These are phyloP conservation scores for Amniataba percoides DNA, from an alignment of 2,797 vertebrate genomes.

Conservation along the genomic window DNA sequence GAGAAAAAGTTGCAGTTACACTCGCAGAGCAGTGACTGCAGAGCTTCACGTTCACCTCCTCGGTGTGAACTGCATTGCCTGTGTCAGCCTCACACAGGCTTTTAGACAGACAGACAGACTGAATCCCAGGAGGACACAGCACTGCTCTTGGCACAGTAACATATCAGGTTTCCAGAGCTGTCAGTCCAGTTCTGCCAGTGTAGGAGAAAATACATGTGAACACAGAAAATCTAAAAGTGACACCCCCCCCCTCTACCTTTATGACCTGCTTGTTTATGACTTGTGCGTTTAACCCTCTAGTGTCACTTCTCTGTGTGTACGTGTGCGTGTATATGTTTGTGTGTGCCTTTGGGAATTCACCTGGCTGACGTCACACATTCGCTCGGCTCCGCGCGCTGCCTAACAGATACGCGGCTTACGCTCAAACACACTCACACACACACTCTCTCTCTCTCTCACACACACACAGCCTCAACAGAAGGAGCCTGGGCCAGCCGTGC, in stretches of 20 bases:
- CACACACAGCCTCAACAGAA: neutral
- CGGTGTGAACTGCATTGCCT: conserved; percentile 1
- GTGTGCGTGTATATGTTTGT: neutral
- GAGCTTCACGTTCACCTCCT: neutral
- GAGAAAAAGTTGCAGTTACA: neutral
- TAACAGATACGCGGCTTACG: neutral
- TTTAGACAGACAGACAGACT: neutral
- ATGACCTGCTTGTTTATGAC: too few species aligned
- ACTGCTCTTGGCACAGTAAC: too few species aligned
- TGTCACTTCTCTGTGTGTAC: neutral
- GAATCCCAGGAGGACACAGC: neutral
- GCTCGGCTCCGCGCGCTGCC: conserved; percentile 26
- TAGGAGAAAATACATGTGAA: neutral
- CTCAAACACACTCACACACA: neutral
- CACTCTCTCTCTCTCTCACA: too few species aligned
- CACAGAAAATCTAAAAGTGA: neutral
- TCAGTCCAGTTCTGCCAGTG: conserved; percentile 11
- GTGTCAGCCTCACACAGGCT: conserved; percentile 15
- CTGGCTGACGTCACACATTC: conserved; percentile 80
- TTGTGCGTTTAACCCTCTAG: neutral
- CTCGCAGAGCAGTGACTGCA: neutral
- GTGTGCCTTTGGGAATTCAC: conserved; percentile 63
- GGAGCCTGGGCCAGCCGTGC: neutral
- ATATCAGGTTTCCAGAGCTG: conserved; percentile 17
- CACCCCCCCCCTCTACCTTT: neutral